Evolutionary conservation across 2,113 vertebrate genomes (phyloP).

Genomic region (Odobenus rosmarus): DNA sequence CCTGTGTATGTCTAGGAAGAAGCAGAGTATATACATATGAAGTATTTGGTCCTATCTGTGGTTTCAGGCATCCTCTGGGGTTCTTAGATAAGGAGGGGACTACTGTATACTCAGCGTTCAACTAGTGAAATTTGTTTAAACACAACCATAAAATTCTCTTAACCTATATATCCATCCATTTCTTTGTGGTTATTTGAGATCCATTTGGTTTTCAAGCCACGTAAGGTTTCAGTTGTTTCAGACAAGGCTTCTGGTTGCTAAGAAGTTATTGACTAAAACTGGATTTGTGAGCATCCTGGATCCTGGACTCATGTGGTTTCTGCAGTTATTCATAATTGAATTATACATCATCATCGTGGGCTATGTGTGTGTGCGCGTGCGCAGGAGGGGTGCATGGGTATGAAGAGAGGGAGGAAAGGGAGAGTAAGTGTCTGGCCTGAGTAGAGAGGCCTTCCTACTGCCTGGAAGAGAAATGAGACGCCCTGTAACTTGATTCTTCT

Average conservation of each 20-base stretch:
- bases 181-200: constrained; percentile 20
- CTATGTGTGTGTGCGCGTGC: not conserved
- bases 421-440: constrained; percentile 21
- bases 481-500: constrained; percentile 48
- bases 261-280: constrained; percentile 8
- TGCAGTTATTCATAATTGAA: constrained; percentile 31
- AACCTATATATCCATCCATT: not conserved
- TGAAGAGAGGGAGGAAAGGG: not conserved
- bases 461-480: constrained; percentile 63
- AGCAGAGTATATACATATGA: not conserved
- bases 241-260: not conserved
- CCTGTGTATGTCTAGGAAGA: not conserved
- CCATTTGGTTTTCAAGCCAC: not conserved
- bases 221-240: constrained; percentile 52
- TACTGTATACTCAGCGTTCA: not conserved
- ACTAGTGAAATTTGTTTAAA: not conserved
- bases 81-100: not conserved
- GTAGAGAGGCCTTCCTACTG: constrained; percentile 48
- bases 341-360: not conserved
- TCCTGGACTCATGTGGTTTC: constrained; percentile 19
- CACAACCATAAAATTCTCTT: not conserved
- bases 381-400: not conserved
- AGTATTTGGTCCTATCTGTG: not conserved
- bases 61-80: not conserved
- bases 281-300: not conserved